Conservation (phyloP, 2,888 invertebrate genomes). For the Cecidostiba fungosa region DNA sequence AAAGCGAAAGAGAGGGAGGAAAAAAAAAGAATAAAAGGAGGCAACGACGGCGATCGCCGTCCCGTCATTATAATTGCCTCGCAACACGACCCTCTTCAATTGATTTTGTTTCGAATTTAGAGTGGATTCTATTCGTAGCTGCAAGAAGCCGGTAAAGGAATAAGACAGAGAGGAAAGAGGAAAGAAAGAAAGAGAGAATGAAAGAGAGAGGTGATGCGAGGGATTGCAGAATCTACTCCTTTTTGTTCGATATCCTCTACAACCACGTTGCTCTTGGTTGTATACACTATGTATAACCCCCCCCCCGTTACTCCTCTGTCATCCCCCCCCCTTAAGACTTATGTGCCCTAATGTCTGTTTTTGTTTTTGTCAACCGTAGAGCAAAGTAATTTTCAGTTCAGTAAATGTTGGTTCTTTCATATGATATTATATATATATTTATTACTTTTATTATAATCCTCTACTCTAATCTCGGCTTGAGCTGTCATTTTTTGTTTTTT, state of each 20-base stretch:
- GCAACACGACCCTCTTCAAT: slow-evolving; percentile 62
- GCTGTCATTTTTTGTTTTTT: background rate
- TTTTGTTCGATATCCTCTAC: slow-evolving; percentile 27
- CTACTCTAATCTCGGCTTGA: slow-evolving; percentile 22
- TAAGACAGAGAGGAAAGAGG: slow-evolving; percentile 22
- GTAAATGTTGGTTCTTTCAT: slow-evolving; percentile 19
- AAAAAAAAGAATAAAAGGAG: background rate
- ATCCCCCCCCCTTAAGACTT: background rate
- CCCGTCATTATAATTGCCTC: slow-evolving; percentile 48
- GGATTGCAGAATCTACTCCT: slow-evolving; percentile 42
- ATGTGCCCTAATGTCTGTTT: slow-evolving; percentile 21
- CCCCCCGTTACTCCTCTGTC: slow-evolving; percentile 2
- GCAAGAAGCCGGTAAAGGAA: slow-evolving; percentile 61
- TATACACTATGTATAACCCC: background rate
- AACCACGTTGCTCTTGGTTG: slow-evolving; percentile 31
- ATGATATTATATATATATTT: background rate
- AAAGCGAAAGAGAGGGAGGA: background rate
- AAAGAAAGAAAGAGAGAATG: slow-evolving; percentile 20
- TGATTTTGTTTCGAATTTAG: slow-evolving; percentile 79
- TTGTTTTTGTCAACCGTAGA: slow-evolving; percentile 16
- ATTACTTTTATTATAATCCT: background rate
- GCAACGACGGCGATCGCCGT: slow-evolving; percentile 10
- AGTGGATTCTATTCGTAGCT: slow-evolving; percentile 77
- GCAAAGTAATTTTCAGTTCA: slow-evolving; percentile 34
- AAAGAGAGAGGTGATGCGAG: slow-evolving; percentile 61